phyloP scores from a whole-genome alignment of 2,113 vertebrate genomes.

The human (Homo sapiens) region GRCh38 chr13:90170001-90170500 shows the following conservation, averaged over 20 bases:
- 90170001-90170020: too few relatives aligned
- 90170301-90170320: background rate
- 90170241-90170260: background rate
- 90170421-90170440: background rate
- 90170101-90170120: background rate
- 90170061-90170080: background rate
- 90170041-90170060: background rate
- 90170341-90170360: too few relatives aligned
- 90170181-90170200: background rate
- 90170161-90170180: background rate
- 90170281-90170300: too few relatives aligned
- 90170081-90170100: too few relatives aligned
- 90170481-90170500: background rate
- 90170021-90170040: too few relatives aligned
- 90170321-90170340: fast-evolving
- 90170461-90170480: background rate
- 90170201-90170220: background rate
- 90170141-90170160: too few relatives aligned
- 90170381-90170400: background rate
- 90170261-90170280: background rate
- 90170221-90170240: background rate
- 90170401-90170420: background rate
- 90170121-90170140: background rate
- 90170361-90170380: background rate
- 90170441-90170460: too few relatives aligned